Conservation (phyloP, 2,888 invertebrate genomes). For the Andrena fulva region DNA sequence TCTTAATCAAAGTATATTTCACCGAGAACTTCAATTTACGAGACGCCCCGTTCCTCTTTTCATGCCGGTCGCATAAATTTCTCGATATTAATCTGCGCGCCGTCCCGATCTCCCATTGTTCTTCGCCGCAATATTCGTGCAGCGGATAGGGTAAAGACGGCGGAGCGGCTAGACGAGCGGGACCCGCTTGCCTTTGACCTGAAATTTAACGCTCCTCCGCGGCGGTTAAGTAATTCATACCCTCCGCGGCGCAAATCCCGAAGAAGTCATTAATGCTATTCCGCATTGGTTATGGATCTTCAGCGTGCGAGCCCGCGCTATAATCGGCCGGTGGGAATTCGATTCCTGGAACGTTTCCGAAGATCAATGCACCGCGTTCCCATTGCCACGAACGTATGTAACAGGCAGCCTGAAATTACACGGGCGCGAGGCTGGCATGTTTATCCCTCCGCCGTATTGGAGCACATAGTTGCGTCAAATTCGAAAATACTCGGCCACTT, state of each 20-base stretch:
- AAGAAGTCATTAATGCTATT: conserved; percentile 57
- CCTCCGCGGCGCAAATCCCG: conserved; percentile 8
- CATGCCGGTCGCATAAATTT: conserved; percentile 16
- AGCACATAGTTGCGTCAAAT: conserved; percentile 19
- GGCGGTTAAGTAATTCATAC: conserved; percentile 53
- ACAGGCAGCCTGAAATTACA: conserved; percentile 37
- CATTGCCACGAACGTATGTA: conserved; percentile 37
- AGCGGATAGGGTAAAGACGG: neutral
- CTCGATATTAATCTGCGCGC: conserved; percentile 17
- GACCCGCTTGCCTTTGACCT: conserved; percentile 29
- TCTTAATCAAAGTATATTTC: conserved; percentile 12
- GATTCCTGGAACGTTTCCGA: conserved; percentile 61
- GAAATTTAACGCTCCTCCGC: conserved; percentile 31
- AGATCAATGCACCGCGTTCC: conserved; percentile 38
- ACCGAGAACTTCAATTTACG: conserved; percentile 3
- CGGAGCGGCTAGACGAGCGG: neutral
- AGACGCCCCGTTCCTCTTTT: neutral
- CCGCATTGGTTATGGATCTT: conserved; percentile 48
- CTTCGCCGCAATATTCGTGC: neutral
- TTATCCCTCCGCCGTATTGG: neutral
- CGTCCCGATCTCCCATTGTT: conserved; percentile 32
- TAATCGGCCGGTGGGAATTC: conserved; percentile 60
- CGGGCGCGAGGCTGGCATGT: conserved; percentile 13
- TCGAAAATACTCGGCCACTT: conserved; percentile 3
- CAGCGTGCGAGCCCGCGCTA: conserved; percentile 35